Evolutionary conservation across 2,797 vertebrate species (phyloP).

Genomic region (Brachyrhaphis roseni): DNA sequence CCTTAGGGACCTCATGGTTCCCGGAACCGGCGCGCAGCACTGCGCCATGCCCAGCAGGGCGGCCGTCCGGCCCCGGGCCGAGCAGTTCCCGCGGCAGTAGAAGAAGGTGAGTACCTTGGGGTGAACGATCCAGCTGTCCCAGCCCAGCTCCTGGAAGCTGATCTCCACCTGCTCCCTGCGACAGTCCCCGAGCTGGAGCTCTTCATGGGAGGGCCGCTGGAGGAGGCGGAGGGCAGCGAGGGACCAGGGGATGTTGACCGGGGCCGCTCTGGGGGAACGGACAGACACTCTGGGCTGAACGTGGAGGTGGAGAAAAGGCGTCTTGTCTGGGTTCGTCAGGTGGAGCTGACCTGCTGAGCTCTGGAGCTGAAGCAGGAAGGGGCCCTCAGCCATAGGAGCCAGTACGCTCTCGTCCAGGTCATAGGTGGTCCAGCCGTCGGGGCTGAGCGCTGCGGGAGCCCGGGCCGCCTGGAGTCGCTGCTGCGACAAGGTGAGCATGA

Average conservation of each 20-base stretch:
- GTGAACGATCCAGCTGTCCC: constrained; percentile 93
- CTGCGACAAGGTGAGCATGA: constrained; percentile 58
- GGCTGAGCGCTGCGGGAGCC: constrained; percentile 41
- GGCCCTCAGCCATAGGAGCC: constrained; percentile 67
- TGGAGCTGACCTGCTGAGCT: constrained; percentile 83
- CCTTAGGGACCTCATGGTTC: constrained; percentile 87
- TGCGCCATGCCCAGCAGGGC: constrained; percentile 82
- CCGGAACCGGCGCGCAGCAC: constrained; percentile 89
- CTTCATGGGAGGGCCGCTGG: constrained; percentile 81
- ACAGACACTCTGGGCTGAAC: constrained; percentile 51
- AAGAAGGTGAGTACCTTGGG: constrained; percentile 89
- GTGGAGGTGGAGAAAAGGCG: constrained; percentile 86
- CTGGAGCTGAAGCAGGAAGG: constrained; percentile 84
- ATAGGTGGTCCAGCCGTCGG: constrained; percentile 85
- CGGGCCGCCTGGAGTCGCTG: constrained; percentile 66
- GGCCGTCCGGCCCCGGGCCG: constrained; percentile 67
- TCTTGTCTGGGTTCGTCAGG: constrained; percentile 72
- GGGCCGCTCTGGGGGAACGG: constrained; percentile 66
- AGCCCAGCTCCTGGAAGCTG: constrained; percentile 92
- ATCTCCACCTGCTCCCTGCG: constrained; percentile 85
- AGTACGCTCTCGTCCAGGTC: constrained; percentile 68
- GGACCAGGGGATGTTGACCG: constrained; percentile 83
- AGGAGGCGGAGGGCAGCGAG: constrained; percentile 81
- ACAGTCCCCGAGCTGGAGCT: constrained; percentile 78
- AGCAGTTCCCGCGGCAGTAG: constrained; percentile 92